Conservation (phyloP, 2,888 invertebrate genomes). For the Protonemura montana region DNA sequence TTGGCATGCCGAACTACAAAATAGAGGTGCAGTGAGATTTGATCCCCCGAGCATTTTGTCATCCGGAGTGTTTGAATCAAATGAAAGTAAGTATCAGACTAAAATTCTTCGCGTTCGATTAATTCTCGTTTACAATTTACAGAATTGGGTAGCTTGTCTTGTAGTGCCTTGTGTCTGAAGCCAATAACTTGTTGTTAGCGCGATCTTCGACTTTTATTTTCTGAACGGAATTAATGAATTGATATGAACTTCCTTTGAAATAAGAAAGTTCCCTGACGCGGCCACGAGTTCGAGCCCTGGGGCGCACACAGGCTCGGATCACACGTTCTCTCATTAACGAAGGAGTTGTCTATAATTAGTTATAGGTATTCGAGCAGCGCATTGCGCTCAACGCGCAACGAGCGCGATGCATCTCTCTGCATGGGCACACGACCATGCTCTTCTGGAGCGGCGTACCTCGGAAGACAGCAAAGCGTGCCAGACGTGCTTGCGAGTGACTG, state of each 20-base stretch:
- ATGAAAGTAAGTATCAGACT: not conserved
- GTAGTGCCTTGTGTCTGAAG: not conserved
- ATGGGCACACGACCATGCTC: slow-evolving; percentile 7
- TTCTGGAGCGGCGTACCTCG: slow-evolving; percentile 1
- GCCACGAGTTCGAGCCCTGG: slow-evolving; percentile 28
- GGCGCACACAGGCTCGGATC: not conserved
- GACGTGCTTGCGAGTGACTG: not conserved
- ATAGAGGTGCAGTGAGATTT: not conserved
- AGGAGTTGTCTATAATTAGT: slow-evolving; percentile 25
- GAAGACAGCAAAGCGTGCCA: not conserved
- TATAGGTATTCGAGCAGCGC: slow-evolving; percentile 7
- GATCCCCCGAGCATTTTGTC: slow-evolving; percentile 15
- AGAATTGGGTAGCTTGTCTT: slow-evolving; percentile 13
- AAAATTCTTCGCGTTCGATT: not conserved
- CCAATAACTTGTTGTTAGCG: slow-evolving; percentile 14
- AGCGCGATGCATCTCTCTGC: not conserved
- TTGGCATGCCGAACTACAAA: not conserved
- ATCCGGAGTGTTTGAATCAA: slow-evolving; percentile 9
- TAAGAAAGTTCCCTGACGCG: slow-evolving; percentile 22
- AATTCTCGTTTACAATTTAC: slow-evolving; percentile 19
- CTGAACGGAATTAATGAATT: slow-evolving; percentile 8
- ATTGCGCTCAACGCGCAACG: not conserved
- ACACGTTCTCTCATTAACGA: slow-evolving; percentile 35
- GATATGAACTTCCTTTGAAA: slow-evolving; percentile 21
- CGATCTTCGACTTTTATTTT: not conserved